phyloP scores from a whole-genome alignment of 2,113 vertebrate genomes.

The Nycticorax nycticorax region DNA sequence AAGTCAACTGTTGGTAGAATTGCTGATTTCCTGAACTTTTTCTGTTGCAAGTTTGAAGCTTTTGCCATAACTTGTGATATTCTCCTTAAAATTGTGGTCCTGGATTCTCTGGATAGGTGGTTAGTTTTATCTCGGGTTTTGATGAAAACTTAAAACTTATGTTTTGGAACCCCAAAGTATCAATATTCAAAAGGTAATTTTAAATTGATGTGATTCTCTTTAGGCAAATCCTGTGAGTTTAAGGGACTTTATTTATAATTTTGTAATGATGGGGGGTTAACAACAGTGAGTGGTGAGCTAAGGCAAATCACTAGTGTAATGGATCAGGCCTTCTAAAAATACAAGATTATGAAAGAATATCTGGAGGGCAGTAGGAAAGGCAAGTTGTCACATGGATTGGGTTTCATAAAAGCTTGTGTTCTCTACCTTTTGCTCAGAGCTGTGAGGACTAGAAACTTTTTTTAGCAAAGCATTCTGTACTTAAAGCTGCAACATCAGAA shows the following conservation, averaged over 20 bases:
- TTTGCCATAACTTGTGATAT: not conserved
- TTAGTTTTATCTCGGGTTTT: not conserved
- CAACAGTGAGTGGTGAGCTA: not conserved
- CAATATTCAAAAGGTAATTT: not conserved
- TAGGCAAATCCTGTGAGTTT: not conserved
- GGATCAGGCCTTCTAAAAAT: not conserved
- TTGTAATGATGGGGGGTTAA: not conserved
- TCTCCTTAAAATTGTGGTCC: not conserved
- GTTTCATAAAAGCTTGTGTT: not conserved
- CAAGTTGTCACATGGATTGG: not conserved
- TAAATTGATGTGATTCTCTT: not conserved
- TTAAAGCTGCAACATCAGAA: not conserved
- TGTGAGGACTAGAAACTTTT: not conserved
- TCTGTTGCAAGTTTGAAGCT: not conserved
- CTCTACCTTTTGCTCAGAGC: not conserved
- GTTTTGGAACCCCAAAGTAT: not conserved
- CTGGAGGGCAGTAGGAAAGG: not conserved
- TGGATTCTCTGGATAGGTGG: not conserved
- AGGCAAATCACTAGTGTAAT: not conserved
- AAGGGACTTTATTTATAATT: not conserved
- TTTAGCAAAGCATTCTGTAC: not conserved
- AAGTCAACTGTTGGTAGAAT: not conserved
- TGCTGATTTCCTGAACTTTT: not conserved
- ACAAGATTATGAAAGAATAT: not conserved
- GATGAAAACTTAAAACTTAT: not conserved